A percentile compares a stretch with the other conserved stretches of the same genome.
Conservation (phyloP, 2,888 invertebrate species). For the Agriopis leucophaearia region DNA sequence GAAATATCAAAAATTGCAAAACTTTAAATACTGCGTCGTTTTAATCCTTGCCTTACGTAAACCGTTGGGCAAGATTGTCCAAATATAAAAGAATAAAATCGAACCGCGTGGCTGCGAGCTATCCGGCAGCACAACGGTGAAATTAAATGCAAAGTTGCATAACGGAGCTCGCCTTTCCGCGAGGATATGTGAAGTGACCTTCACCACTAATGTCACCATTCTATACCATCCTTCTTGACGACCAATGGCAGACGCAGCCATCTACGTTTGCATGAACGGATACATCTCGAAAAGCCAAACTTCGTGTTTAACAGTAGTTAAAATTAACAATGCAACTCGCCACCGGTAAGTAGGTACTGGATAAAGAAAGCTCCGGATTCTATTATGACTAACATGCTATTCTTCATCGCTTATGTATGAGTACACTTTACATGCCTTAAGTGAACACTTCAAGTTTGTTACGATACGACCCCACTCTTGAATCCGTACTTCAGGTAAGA, state of each 20-base stretch:
- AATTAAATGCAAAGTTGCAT: slow-evolving; percentile 67
- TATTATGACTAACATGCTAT: background rate
- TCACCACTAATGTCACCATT: slow-evolving; percentile 7
- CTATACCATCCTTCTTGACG: too few species aligned
- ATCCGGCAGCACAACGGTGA: slow-evolving; percentile 63
- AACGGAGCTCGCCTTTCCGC: slow-evolving; percentile 62
- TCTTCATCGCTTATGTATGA: background rate
- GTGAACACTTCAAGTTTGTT: slow-evolving; percentile 12
- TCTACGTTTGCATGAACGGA: background rate
- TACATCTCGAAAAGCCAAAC: background rate
- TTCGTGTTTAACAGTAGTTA: background rate
- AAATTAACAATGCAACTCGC: background rate
- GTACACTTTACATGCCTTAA: background rate
- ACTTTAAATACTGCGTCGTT: slow-evolving; percentile 66
- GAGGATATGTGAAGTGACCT: slow-evolving; percentile 56
- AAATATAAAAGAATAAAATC: slow-evolving; percentile 73
- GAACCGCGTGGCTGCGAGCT: slow-evolving; percentile 54
- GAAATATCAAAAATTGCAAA: slow-evolving; percentile 79
- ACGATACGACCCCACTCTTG: slow-evolving; percentile 11
- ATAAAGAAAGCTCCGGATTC: background rate
- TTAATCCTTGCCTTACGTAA: slow-evolving; percentile 82
- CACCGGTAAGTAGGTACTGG: too few species aligned
- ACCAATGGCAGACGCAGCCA: background rate
- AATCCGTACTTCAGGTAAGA: slow-evolving; percentile 14
- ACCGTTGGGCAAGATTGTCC: slow-evolving; percentile 75